Evolutionary conservation across 2,797 vertebrate species (phyloP).

Genomic region (Petrocephalus schoutedeni): DNA sequence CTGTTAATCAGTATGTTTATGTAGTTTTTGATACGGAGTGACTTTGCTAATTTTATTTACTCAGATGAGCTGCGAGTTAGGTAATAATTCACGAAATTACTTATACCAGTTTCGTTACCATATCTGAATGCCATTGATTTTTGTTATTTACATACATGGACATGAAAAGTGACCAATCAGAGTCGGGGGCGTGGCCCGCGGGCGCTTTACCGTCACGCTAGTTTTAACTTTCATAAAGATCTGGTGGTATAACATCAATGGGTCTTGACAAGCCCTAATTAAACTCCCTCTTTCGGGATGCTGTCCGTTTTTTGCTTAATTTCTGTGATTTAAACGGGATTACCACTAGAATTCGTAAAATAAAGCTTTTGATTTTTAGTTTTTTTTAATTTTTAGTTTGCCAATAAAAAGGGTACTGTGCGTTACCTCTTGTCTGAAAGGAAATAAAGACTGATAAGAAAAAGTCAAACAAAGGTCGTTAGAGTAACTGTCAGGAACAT

Average conservation of each 20-base stretch:
- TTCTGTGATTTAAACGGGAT: neutral
- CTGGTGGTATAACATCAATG: neutral
- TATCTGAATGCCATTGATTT: slow-evolving; percentile 31
- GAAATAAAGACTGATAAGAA: slow-evolving; percentile 5
- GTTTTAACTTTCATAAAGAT: neutral
- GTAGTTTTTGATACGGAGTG: neutral
- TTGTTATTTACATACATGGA: slow-evolving; percentile 42
- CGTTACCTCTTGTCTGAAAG: neutral
- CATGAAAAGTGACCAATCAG: slow-evolving; percentile 34
- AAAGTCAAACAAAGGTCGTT: slow-evolving; percentile 4
- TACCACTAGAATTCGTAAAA: neutral
- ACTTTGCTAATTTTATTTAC: neutral
- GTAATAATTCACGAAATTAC: neutral
- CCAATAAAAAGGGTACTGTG: neutral
- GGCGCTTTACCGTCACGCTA: neutral
- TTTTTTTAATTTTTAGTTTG: neutral
- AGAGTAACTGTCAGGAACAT: neutral
- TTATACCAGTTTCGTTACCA: slow-evolving; percentile 28
- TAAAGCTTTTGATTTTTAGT: neutral
- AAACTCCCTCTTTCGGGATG: neutral
- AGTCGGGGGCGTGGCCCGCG: slow-evolving; percentile 31
- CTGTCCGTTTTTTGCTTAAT: neutral
- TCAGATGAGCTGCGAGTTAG: neutral
- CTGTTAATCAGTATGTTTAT: neutral
- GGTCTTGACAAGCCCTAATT: neutral